phyloP scores from a whole-genome alignment of 2,797 vertebrate genomes.

The Phaenicophaeus curvirostris region DNA sequence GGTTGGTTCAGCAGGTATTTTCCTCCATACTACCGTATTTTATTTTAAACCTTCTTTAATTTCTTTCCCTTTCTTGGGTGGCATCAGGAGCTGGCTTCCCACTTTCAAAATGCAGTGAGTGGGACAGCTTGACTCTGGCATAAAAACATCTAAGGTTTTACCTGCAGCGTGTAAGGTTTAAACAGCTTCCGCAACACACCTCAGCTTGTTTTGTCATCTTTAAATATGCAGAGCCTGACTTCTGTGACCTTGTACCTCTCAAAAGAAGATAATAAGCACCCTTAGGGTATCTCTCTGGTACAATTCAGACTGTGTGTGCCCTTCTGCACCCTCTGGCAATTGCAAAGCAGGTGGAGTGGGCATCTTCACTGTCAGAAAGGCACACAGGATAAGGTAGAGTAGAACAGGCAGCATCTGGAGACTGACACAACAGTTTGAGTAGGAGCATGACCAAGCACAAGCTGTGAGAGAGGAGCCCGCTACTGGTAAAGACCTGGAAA shows the following conservation, averaged over 20 bases:
- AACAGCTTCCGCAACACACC: background rate
- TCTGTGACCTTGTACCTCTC: background rate
- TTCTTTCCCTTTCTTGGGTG: background rate
- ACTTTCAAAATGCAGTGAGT: background rate
- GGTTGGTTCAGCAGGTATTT: slow-evolving; percentile 1
- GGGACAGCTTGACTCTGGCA: background rate
- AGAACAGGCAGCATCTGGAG: background rate
- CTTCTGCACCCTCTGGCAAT: background rate
- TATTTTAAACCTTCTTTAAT: background rate
- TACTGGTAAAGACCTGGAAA: background rate
- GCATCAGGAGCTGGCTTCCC: background rate
- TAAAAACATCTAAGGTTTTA: background rate
- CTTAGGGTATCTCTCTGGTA: background rate
- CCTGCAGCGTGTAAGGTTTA: background rate
- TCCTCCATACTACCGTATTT: background rate
- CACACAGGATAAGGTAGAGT: background rate
- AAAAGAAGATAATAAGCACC: background rate
- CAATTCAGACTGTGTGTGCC: background rate
- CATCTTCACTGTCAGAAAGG: background rate
- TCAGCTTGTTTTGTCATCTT: background rate
- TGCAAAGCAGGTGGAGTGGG: background rate
- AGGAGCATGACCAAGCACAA: accelerated
- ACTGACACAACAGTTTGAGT: background rate
- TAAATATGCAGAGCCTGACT: background rate
- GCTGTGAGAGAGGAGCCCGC: background rate